Base-by-base conservation (phyloP, 2,113 vertebrate genomes). In the Salvelinus alpinus region DNA sequence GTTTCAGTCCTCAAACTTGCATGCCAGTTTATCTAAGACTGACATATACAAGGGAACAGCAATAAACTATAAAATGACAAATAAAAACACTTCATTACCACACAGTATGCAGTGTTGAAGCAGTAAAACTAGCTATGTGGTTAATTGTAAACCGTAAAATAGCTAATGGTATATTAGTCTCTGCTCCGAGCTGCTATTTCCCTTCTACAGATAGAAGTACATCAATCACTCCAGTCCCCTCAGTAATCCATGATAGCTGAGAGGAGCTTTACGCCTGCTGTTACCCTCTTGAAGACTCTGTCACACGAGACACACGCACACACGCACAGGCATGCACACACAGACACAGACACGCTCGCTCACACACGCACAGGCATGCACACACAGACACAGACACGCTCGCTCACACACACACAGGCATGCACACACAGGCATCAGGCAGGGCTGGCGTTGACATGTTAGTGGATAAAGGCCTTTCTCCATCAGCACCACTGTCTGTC, bases 141-240 rank as follows among this genome's bases (percentile, higher is more conserved):
- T 90, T 91, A 86, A 91, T 91, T 90, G 9, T 22, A 82, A 80
- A 76, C 80, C 87, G 83, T 87, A 84, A 90, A 88, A 82, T 83
- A 85, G 83, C 80, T 91, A 90, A 93, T 90, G 84, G 87, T 85
- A 79, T 90, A 85, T 89, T 86, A 87, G 79, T 71, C 73, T 67
- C 70, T 75, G 86, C 89, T 88, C 71, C 27, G 67, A 85, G 88
- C 86, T 79, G 74, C 69, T 84, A 79, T 83, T 78, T 67, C 38
- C 82, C 81, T 79, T 77, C 82, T 8, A 44, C 72, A 77, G 73
- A 54, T 79, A 70, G 82, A 87, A 80, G 78, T 71, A 67, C 85
- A 89, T 93, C 84, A 89, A 88, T 93, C 90, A 90, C 82, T 74
- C 82, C 29, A n/a, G n/a, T 62, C n/a, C 71, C 75, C 82, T 87